Conservation (phyloP, 1,140 invertebrate genomes). For the Drosophila insularis region DNA sequence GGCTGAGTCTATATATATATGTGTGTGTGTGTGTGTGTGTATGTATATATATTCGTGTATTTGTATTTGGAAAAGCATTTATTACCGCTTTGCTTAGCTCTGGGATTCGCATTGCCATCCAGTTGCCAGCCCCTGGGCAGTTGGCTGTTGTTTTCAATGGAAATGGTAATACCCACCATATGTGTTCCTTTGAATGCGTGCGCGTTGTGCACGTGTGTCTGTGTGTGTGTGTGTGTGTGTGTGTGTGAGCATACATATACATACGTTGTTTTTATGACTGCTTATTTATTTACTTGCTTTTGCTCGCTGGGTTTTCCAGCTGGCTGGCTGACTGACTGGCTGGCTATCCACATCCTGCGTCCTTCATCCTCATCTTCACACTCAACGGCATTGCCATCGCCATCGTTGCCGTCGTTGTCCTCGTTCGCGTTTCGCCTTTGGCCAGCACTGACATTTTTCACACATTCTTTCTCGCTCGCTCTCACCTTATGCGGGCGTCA, state of each 20-base stretch:
- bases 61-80: conserved; percentile 54
- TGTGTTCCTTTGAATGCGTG: conserved; percentile 50
- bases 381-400: background rate
- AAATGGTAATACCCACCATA: conserved; percentile 60
- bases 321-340: conserved; percentile 48
- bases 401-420: conserved; percentile 2
- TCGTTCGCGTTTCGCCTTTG: conserved; percentile 57
- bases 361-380: conserved; percentile 1
- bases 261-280: conserved; percentile 70
- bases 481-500: conserved; percentile 12
- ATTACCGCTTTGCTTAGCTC: conserved; percentile 25
- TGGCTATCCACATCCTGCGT: conserved; percentile 5
- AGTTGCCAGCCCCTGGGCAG: conserved; percentile 23
- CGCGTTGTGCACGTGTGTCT: conserved; percentile 29
- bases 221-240: conserved; percentile 9
- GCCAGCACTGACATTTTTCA: conserved; percentile 69
- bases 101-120: conserved; percentile 15
- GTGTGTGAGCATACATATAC: conserved; percentile 17
- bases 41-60: conserved; percentile 14
- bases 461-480: conserved; percentile 54
- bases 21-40: conserved; percentile 16
- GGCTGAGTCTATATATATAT: conserved; percentile 2
- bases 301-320: conserved; percentile 73
- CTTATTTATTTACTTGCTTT: conserved; percentile 74
- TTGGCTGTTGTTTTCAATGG: conserved; percentile 43